Base-by-base conservation (phyloP, 2,113 vertebrate genomes). In the Odontesthes bonariensis region DNA sequence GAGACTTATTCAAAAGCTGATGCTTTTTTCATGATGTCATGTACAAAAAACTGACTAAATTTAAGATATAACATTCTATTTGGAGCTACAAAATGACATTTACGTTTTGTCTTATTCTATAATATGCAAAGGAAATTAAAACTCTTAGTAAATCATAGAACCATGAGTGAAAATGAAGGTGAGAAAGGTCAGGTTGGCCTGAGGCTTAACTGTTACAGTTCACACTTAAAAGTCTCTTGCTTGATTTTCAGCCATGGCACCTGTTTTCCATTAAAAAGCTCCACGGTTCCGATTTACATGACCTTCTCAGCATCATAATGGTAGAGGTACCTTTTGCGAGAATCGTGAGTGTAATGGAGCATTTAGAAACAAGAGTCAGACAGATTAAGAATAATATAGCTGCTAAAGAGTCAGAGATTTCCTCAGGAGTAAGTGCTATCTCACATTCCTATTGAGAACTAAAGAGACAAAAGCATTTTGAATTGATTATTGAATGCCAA, bases 281-380 rank as follows among this genome's bases (percentile, higher is more conserved):
- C 3, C 20, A 32, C 20, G 57, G 46, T 47, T 40, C 31, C 54
- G 20, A 42, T 58, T 47, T 47, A 69, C 54, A 17, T 40, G 47
- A 0, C 0, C 66, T 46, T 23, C 23, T 32, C 0, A 20, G 27
- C 19, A 69, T 40, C 67, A 35, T 16, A 57, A 17, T 23, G 67
- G 67, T 8, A 35, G 54, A 31, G 1, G 35, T 42, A 35, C 31
- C 32, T 1, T 69, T 47, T 55, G 22, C 52, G 42, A 55, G 22
- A 38, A 68, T 52, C 52, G 23, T 68, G 65, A 42, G 42, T 68
- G 52, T 32, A 55, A 52, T 55, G 51, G 40, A 68, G 65, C 65
- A 55, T 44, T 44, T 14, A 44, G 42, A 6, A 14, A 44, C 16
- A 44, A 44, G 42, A 44, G 42, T 44, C 12, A 44, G 16, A 14